These are phyloP conservation scores for Scleropages formosus DNA, from an alignment of 2,797 vertebrate genomes.

Conservation along the genomic window DNA sequence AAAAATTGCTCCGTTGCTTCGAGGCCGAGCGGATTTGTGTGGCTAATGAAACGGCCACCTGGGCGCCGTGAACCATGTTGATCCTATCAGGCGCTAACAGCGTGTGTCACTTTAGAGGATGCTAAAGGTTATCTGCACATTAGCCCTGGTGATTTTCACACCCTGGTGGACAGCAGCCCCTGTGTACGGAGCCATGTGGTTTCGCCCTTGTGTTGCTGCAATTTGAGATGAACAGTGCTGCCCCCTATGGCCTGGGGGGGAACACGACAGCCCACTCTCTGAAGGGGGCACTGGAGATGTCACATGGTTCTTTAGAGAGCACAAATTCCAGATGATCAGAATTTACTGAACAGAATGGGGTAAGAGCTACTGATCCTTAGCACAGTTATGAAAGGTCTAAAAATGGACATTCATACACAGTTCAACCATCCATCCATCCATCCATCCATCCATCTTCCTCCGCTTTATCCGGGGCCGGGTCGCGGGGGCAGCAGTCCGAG, in stretches of 20 bases:
- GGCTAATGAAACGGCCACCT: not conserved
- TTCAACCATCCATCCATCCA: too few relatives aligned
- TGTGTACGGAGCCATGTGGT: not conserved
- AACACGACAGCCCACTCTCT: not conserved
- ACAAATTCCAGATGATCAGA: too few relatives aligned
- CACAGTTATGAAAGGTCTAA: too few relatives aligned
- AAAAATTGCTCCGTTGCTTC: not conserved
- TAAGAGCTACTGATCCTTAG: too few relatives aligned
- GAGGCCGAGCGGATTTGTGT: slow-evolving; percentile 10
- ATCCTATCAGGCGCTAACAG: slow-evolving; percentile 11
- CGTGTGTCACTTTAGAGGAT: not conserved
- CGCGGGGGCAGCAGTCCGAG: too few relatives aligned
- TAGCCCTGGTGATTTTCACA: not conserved
- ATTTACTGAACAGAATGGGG: too few relatives aligned
- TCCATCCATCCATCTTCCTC: too few relatives aligned
- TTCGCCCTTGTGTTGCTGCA: not conserved
- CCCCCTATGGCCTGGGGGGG: not conserved
- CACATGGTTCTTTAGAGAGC: not conserved
- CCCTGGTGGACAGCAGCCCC: not conserved
- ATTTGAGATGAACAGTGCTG: not conserved
- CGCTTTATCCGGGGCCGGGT: too few relatives aligned
- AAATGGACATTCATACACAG: too few relatives aligned
- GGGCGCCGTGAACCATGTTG: not conserved
- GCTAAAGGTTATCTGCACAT: slow-evolving; percentile 5
- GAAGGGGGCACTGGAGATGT: not conserved